These are phyloP conservation scores for Brenthis ino DNA, from an alignment of 2,888 invertebrate genomes.

Conservation along the genomic window DNA sequence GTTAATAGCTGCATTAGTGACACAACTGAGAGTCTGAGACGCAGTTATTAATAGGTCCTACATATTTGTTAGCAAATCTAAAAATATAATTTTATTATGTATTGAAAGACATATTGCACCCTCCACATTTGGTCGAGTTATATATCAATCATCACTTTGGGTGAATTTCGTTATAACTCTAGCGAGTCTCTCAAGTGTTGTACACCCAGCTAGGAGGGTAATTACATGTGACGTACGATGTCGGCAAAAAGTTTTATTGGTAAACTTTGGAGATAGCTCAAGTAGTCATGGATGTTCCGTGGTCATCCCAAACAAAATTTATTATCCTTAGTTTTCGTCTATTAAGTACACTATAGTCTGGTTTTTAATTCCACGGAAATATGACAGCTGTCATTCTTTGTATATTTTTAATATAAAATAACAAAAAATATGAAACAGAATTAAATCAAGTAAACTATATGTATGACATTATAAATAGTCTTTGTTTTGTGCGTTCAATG, in stretches of 20 bases:
- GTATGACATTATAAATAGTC: too few species aligned
- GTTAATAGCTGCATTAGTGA: too few species aligned
- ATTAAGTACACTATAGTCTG: background rate
- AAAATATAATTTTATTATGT: conserved; percentile 31
- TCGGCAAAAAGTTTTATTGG: conserved; percentile 33
- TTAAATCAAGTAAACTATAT: too few species aligned
- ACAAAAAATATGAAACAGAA: too few species aligned
- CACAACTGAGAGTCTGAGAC: too few species aligned
- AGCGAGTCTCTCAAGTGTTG: conserved; percentile 2
- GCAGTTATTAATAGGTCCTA: too few species aligned
- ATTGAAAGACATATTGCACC: conserved; percentile 32
- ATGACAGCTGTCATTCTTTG: too few species aligned
- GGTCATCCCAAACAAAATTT: conserved; percentile 16
- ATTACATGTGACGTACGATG: conserved; percentile 28
- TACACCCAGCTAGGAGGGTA: conserved; percentile 10
- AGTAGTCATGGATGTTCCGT: conserved; percentile 2
- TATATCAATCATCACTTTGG: conserved; percentile 25
- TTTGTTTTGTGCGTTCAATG: too few species aligned
- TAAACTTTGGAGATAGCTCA: conserved; percentile 25
- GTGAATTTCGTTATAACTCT: conserved; percentile 26
- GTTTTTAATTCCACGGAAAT: too few species aligned
- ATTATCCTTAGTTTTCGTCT: conserved; percentile 1
- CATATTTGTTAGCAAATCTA: conserved; percentile 13
- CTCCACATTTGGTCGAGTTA: conserved; percentile 22
- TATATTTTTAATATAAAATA: background rate